Evolutionary conservation across 2,888 invertebrate genomes (phyloP).

Genomic region (Cheilosia grossa): DNA sequence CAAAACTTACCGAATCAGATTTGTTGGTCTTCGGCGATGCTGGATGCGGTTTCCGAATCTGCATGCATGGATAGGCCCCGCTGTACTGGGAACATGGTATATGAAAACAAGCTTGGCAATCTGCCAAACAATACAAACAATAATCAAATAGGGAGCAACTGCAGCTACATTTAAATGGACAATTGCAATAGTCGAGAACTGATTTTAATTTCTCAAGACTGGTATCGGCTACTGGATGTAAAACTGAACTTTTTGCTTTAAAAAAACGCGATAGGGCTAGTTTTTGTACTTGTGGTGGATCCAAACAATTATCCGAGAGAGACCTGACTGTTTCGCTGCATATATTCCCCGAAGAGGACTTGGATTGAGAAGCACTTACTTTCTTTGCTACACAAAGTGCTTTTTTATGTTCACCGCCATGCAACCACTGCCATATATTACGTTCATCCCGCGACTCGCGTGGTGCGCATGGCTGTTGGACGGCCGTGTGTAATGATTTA

Average conservation of each 20-base stretch:
- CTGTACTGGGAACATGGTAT: constrained; percentile 73
- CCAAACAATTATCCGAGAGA: not conserved
- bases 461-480: too few species aligned
- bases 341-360: not conserved
- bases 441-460: not conserved
- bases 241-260: not conserved
- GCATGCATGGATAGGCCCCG: constrained; percentile 65
- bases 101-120: constrained; percentile 76
- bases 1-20: constrained; percentile 69
- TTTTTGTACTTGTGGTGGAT: not conserved
- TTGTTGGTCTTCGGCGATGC: constrained; percentile 46
- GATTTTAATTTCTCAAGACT: constrained; percentile 30
- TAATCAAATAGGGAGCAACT: constrained; percentile 64
- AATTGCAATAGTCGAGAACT: constrained; percentile 58
- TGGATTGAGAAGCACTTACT: not conserved
- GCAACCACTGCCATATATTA: constrained; percentile 35
- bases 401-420: constrained; percentile 2
- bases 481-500: not conserved
- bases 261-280: not conserved
- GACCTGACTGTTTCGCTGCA: not conserved
- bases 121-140: constrained; percentile 73
- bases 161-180: constrained; percentile 70
- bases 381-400: not conserved
- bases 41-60: constrained; percentile 47
- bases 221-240: constrained; percentile 15